Evolutionary conservation across 2,888 invertebrate genomes (phyloP), one percentile per base, ranked within the genome.

Genomic region (Oxystoma pomonae): DNA sequence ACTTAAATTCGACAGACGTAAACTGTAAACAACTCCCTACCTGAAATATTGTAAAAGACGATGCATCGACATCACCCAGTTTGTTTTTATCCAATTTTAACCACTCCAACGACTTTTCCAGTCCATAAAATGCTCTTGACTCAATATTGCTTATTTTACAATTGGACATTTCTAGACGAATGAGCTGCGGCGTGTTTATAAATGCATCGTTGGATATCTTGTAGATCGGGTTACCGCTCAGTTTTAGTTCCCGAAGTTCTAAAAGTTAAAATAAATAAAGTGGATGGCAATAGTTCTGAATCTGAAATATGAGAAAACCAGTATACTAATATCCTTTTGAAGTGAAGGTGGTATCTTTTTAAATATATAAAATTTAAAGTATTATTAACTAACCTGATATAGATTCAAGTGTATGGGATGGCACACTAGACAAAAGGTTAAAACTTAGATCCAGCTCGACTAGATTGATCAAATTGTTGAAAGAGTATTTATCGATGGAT

Each of bases 371-470:
- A n/a, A n/a, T n/a, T n/a, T n/a, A n/a, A n/a, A n/a, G n/a, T n/a
- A n/a, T n/a, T n/a, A n/a, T n/a, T 35, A 35, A 35, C 35, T 35
- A 3, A 35, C 35, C 35, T 2, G 88, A 84, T 63, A 91, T 87
- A 5, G 88, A 86, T 67, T 86, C 86, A 71, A 94, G 88, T 3
- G 89, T 83, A 72, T 89, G 87, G 16, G 90, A 87, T 1, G 93
- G 93, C 69, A 94, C 85, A 59, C 83, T 80, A 21, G 79, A 77
- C 35, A 93, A 81, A 59, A 84, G 81, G 77, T 94, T 94, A 71
- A 87, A 84, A 69, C 92, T 91, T 65, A 93, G 81, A 76, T 94
- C 92, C 67, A 94, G 81, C 76, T 93, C 92, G 1, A 93, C 90
- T 55, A 94, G 81, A 77, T 93, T 93, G 66, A 87, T 90, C 35